These are phyloP conservation scores for Drosophila rubida DNA, from an alignment of 2,888 invertebrate species.

Conservation along the genomic window DNA sequence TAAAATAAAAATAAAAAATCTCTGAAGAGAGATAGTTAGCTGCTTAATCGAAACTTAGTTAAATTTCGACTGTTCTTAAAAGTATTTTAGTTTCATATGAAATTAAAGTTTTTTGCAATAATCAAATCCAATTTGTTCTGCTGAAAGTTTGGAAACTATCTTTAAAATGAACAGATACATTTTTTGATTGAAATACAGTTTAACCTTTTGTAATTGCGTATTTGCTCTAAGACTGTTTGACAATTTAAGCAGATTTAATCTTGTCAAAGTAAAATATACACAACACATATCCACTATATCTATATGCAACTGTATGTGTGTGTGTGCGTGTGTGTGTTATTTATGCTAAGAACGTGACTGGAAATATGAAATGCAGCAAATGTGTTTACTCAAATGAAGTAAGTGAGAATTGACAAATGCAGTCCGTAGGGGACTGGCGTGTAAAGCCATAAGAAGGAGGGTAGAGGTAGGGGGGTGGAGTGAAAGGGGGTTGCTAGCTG, in stretches of 20 bases:
- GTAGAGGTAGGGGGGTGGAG: not conserved
- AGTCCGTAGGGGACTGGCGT: slow-evolving; percentile 17
- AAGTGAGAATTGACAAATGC: slow-evolving; percentile 76
- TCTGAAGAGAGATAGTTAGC: no score
- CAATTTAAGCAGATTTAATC: slow-evolving; percentile 37
- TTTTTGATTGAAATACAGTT: slow-evolving; percentile 5
- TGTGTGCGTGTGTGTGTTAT: slow-evolving; percentile 59
- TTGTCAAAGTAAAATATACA: slow-evolving; percentile 33
- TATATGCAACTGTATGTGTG: slow-evolving; percentile 27
- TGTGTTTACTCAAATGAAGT: slow-evolving; percentile 76
- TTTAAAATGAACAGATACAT: no score
- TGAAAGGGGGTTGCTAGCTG: not conserved
- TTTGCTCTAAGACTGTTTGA: slow-evolving; percentile 3
- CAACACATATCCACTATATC: slow-evolving; percentile 7
- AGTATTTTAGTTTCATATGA: no score
- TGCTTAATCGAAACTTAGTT: no score
- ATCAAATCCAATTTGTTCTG: no score
- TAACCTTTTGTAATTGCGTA: not conserved
- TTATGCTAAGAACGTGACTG: slow-evolving; percentile 81
- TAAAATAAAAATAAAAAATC: no score
- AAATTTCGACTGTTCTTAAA: no score
- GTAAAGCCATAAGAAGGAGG: not conserved
- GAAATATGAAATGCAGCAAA: slow-evolving; percentile 81
- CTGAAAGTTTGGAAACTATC: no score
- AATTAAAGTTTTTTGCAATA: no score